phyloP scores from a whole-genome alignment of 1,140 invertebrate species.

The Polypedilum pembai region DNA sequence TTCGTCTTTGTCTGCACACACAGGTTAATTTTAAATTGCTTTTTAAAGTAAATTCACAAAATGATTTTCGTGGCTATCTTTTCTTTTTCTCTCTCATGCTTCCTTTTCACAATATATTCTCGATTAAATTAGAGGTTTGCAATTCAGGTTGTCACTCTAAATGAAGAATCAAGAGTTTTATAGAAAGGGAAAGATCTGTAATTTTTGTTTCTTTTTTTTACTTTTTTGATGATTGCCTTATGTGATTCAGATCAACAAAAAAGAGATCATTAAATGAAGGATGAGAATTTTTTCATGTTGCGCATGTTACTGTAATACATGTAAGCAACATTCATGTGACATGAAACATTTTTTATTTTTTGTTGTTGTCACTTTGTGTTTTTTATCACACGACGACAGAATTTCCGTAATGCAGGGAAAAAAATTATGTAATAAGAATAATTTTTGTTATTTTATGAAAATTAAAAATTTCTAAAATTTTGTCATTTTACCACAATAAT shows the following conservation, averaged over 20 bases:
- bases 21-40: background rate
- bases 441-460: too few relatives aligned
- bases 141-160: background rate
- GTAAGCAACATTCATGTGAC: background rate
- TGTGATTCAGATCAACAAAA: background rate
- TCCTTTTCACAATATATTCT: background rate
- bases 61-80: background rate
- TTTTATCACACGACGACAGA: too few relatives aligned
- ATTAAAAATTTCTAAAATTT: too few relatives aligned
- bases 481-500: too few relatives aligned
- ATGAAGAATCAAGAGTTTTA: background rate
- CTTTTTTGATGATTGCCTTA: background rate
- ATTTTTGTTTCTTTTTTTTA: background rate
- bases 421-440: too few relatives aligned
- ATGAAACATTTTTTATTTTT: background rate
- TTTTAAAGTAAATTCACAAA: background rate
- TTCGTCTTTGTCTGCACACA: too few relatives aligned
- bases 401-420: too few relatives aligned
- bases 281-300: background rate
- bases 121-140: constrained; percentile 6
- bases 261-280: background rate
- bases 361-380: too few relatives aligned
- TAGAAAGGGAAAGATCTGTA: background rate
- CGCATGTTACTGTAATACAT: background rate
- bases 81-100: background rate